Evolutionary conservation across 2,888 invertebrate species (phyloP).

Genomic region (Chrysomela aeneicollis): DNA sequence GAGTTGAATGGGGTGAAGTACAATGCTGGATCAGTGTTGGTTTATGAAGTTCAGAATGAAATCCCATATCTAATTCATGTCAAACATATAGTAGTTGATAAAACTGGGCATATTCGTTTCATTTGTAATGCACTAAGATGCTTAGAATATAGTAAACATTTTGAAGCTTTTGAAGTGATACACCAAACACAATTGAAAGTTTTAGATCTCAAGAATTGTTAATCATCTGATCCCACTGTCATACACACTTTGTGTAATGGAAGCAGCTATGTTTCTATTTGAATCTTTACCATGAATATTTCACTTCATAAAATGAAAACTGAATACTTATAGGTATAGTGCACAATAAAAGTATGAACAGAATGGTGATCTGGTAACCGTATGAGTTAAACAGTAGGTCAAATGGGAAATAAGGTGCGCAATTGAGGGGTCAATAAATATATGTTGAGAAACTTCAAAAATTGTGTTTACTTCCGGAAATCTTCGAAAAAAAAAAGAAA

Average conservation of each 20-base stretch:
- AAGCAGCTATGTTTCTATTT: conserved; percentile 8
- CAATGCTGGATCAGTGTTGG: conserved; percentile 10
- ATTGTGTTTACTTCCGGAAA: no score
- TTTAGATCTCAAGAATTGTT: conserved; percentile 17
- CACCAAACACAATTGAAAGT: conserved; percentile 13
- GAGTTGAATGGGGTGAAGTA: conserved; percentile 19
- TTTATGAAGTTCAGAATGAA: conserved; percentile 13
- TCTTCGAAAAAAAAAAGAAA: no score
- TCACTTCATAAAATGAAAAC: conserved; percentile 13
- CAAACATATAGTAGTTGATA: conserved; percentile 11
- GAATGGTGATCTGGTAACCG: not conserved
- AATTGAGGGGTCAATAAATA: no score
- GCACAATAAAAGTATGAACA: not conserved
- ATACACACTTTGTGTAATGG: conserved; percentile 15
- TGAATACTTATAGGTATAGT: not conserved
- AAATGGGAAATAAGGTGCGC: no score
- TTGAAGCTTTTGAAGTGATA: conserved; percentile 19
- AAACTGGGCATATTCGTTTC: conserved; percentile 10
- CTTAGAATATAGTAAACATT: conserved; percentile 17
- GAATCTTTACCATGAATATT: conserved; percentile 17
- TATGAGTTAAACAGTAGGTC: no score
- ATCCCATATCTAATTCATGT: conserved; percentile 13
- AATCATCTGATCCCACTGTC: conserved; percentile 13
- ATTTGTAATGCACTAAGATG: conserved; percentile 14
- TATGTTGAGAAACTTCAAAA: no score